A percentile compares a stretch with the other conserved stretches of the same genome.
phyloP scores from a whole-genome alignment of 2,113 vertebrate species.

The Anarrhichthys ocellatus region DNA sequence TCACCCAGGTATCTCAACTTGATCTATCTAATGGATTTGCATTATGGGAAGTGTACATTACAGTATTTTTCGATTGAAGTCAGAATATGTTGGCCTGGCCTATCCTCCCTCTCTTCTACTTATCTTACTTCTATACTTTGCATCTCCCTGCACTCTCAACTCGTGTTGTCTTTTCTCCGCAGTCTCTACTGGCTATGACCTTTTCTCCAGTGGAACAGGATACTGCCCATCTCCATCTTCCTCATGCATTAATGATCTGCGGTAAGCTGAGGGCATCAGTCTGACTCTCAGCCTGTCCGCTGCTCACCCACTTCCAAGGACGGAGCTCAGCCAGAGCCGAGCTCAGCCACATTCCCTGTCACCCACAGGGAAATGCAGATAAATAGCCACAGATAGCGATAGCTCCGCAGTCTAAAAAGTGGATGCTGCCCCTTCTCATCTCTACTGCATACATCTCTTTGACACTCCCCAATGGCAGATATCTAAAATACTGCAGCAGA shows the following conservation, averaged over 20 bases:
- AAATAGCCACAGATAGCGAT: slow-evolving; percentile 64
- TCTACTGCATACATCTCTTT: slow-evolving; percentile 55
- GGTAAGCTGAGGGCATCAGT: slow-evolving; percentile 80
- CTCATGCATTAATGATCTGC: slow-evolving; percentile 86
- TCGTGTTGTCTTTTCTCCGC: slow-evolving; percentile 65
- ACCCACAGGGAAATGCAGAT: slow-evolving; percentile 73
- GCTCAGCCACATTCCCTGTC: slow-evolving; percentile 68
- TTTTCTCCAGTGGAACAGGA: slow-evolving; percentile 82
- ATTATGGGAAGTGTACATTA: not conserved
- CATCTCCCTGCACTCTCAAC: slow-evolving; percentile 53
- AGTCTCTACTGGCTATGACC: slow-evolving; percentile 72
- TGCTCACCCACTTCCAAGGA: slow-evolving; percentile 76
- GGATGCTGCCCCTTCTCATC: slow-evolving; percentile 63
- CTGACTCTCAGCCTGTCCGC: slow-evolving; percentile 77
- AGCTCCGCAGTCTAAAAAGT: slow-evolving; percentile 57
- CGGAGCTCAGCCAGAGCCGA: slow-evolving; percentile 58
- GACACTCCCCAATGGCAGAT: slow-evolving; percentile 64
- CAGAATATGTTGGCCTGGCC: not conserved
- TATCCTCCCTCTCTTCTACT: slow-evolving; percentile 2
- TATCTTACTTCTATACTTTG: slow-evolving; percentile 50
- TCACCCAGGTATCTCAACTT: not conserved
- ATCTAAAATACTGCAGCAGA: slow-evolving; percentile 59
- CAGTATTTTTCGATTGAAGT: not conserved
- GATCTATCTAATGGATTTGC: not conserved
- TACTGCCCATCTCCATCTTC: slow-evolving; percentile 79